Evolutionary conservation across 2,113 vertebrate genomes (phyloP).

Genomic region (Hippopotamus amphibius): DNA sequence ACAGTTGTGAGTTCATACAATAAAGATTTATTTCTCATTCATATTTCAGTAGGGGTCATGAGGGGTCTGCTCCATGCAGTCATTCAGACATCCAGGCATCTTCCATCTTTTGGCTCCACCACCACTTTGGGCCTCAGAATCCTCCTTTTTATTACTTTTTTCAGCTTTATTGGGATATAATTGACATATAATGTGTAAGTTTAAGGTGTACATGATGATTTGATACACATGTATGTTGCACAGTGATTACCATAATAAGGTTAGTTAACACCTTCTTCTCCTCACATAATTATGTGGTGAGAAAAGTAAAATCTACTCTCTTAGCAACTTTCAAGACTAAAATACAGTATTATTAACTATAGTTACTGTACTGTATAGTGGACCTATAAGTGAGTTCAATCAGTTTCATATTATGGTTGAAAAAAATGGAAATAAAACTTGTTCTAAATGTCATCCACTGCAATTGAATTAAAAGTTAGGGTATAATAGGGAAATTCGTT

Average conservation of each 20-base stretch:
- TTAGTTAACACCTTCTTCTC: neutral
- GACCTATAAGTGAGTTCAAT: neutral
- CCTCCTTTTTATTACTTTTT: neutral
- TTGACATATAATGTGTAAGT: neutral
- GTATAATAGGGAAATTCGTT: neutral
- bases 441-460: neutral
- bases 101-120: neutral
- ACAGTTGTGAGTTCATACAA: neutral
- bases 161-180: neutral
- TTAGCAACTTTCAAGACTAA: neutral
- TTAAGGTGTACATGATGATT: neutral
- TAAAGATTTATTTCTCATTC: neutral
- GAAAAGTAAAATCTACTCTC: neutral
- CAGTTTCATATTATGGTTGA: neutral
- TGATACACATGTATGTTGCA: neutral
- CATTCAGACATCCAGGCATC: neutral
- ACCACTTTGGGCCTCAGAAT: neutral
- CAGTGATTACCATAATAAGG: neutral
- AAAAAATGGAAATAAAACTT: neutral
- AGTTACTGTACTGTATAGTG: neutral
- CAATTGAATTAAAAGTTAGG: neutral
- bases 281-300: neutral
- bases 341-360: neutral
- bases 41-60: neutral
- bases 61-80: neutral